phyloP scores from a whole-genome alignment of 2,888 invertebrate genomes.

The Crossocerus cetratus region DNA sequence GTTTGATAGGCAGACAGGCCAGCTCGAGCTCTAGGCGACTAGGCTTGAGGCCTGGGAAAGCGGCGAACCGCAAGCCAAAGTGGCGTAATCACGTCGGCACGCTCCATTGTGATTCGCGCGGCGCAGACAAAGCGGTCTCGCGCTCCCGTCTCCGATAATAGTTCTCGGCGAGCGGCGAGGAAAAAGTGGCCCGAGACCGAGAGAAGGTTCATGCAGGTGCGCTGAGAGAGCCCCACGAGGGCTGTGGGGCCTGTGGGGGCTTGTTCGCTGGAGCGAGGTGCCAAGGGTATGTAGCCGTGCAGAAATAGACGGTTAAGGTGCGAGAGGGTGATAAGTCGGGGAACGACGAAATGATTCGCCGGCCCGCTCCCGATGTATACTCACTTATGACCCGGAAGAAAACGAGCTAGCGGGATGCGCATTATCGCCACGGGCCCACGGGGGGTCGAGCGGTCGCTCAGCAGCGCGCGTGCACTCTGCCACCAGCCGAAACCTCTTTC shows the following conservation, averaged over 20 bases:
- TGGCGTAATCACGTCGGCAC: too few species aligned
- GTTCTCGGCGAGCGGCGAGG: too few species aligned
- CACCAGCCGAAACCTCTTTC: not conserved
- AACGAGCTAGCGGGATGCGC: not conserved
- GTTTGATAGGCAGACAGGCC: too few species aligned
- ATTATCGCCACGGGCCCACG: not conserved
- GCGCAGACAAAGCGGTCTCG: too few species aligned
- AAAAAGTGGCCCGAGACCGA: too few species aligned
- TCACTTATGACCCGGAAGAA: not conserved
- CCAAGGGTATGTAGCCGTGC: constrained; percentile 4
- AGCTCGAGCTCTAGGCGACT: too few species aligned
- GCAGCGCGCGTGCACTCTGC: not conserved
- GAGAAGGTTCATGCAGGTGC: not conserved
- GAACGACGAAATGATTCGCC: too few species aligned
- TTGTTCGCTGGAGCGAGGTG: not conserved
- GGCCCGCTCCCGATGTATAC: not conserved
- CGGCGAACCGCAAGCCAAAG: too few species aligned
- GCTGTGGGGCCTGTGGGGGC: not conserved
- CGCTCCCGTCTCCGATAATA: too few species aligned
- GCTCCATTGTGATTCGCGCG: too few species aligned
- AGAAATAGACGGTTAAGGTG: constrained; percentile 1
- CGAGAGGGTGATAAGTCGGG: too few species aligned
- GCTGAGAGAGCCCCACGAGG: not conserved
- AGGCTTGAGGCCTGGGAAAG: too few species aligned
- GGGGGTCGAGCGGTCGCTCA: not conserved